Percentiles rank a stretch among this genome's conserved stretches.
phyloP scores from a whole-genome alignment of 2,888 invertebrate genomes.

The Apodemia mormo region DNA sequence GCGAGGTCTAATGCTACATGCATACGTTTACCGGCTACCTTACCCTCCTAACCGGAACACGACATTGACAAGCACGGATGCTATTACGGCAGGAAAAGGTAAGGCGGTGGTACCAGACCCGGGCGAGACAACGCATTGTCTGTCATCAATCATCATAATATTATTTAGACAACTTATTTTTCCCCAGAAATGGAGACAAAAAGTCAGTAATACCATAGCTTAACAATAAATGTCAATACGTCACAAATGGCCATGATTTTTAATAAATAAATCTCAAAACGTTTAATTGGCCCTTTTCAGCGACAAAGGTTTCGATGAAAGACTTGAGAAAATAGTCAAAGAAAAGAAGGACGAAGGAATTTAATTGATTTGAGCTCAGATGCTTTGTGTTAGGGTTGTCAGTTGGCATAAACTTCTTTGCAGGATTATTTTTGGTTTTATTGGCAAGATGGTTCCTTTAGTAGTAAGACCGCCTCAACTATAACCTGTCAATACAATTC shows the following conservation, averaged over 20 bases:
- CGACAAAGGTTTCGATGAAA: constrained; percentile 35
- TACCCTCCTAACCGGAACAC: no score
- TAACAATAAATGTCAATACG: constrained; percentile 58
- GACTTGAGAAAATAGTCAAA: constrained; percentile 61
- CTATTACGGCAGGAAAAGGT: no score
- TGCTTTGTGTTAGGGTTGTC: not conserved
- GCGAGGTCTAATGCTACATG: no score
- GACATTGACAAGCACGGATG: no score
- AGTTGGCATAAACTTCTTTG: not conserved
- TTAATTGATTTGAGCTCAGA: constrained; percentile 61
- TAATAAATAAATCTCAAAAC: constrained; percentile 71
- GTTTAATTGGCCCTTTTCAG: constrained; percentile 70
- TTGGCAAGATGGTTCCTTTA: no score
- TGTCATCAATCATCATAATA: no score
- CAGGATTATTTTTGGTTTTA: no score
- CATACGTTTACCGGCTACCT: no score
- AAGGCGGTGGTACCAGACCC: no score
- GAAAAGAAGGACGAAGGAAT: constrained; percentile 64
- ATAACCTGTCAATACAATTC: no score
- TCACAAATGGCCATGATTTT: constrained; percentile 57
- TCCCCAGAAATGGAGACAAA: constrained; percentile 16
- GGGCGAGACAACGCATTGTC: no score
- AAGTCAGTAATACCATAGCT: constrained; percentile 39
- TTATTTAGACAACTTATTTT: not conserved
- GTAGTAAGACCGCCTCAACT: no score